Evolutionary conservation across 2,113 vertebrate species (phyloP).

Genomic region (Mus spicilegus): DNA sequence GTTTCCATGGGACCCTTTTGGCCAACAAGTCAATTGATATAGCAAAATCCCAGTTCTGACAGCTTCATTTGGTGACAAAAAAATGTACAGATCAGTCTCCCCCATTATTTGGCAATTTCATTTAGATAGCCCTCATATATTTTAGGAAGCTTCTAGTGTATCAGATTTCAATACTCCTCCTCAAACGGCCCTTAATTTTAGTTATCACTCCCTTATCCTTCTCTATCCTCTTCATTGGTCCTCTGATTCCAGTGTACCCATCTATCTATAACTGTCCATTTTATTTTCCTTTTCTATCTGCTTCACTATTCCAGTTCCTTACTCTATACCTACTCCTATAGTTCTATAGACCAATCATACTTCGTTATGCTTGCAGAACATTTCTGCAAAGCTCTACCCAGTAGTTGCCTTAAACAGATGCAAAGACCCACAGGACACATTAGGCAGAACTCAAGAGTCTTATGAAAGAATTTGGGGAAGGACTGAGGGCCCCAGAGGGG

Average conservation of each 20-base stretch:
- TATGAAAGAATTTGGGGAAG: too few relatives aligned
- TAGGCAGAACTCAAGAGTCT: too few relatives aligned
- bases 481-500: too few relatives aligned
- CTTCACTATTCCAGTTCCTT: background rate
- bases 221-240: background rate
- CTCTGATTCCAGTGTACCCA: background rate
- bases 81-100: background rate
- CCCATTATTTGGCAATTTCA: background rate
- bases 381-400: too few relatives aligned
- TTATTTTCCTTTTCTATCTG: background rate
- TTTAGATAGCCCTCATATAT: background rate
- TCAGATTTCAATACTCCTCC: background rate
- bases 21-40: background rate
- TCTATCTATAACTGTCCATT: background rate
- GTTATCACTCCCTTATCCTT: background rate
- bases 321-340: background rate
- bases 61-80: background rate
- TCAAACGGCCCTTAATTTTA: background rate
- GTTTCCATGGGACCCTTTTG: background rate
- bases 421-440: too few relatives aligned
- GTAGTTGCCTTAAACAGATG: too few relatives aligned
- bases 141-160: background rate
- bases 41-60: background rate
- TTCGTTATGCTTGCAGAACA: too few relatives aligned
- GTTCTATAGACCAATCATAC: background rate